Evolutionary conservation across 2,113 vertebrate species (phyloP).

Genomic region (Takifugu bimaculatus): DNA sequence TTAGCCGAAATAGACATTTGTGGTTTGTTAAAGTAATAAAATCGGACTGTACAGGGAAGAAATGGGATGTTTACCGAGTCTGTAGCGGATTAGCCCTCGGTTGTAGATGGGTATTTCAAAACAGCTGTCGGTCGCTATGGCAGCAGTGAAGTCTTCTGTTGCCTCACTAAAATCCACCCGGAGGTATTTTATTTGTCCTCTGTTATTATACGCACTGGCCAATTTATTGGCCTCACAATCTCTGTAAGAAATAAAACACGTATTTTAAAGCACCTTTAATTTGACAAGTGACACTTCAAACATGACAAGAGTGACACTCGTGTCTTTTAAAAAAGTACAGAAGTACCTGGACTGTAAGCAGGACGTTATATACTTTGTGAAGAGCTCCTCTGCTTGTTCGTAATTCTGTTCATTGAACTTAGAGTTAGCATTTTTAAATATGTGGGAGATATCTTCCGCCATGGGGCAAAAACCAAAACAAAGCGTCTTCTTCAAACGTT

Average conservation of each 20-base stretch:
- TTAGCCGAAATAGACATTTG: neutral
- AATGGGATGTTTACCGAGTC: constrained; percentile 77
- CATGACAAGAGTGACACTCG: too few species aligned
- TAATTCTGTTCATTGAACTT: constrained; percentile 65
- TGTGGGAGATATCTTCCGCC: constrained; percentile 27
- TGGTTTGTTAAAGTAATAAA: neutral
- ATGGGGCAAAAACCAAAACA: neutral
- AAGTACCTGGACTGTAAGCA: constrained; percentile 64
- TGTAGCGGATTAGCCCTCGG: constrained; percentile 86
- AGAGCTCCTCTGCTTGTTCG: constrained; percentile 67
- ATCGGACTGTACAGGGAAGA: neutral
- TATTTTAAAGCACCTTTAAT: neutral
- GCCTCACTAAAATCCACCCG: constrained; percentile 91
- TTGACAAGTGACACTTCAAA: too few species aligned
- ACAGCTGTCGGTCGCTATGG: constrained; percentile 72
- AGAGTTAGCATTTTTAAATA: constrained; percentile 56
- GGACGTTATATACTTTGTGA: constrained; percentile 66
- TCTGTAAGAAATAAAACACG: constrained; percentile 59
- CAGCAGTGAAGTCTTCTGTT: constrained; percentile 84
- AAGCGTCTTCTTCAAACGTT: neutral
- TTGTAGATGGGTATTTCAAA: constrained; percentile 92
- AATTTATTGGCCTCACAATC: constrained; percentile 64
- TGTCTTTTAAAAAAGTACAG: neutral
- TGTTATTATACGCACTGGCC: constrained; percentile 85
- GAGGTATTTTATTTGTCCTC: constrained; percentile 88